Evolutionary conservation across 2,888 invertebrate species (phyloP), one percentile per base, ranked within the genome.

Genomic region (Eupithecia subumbrata): DNA sequence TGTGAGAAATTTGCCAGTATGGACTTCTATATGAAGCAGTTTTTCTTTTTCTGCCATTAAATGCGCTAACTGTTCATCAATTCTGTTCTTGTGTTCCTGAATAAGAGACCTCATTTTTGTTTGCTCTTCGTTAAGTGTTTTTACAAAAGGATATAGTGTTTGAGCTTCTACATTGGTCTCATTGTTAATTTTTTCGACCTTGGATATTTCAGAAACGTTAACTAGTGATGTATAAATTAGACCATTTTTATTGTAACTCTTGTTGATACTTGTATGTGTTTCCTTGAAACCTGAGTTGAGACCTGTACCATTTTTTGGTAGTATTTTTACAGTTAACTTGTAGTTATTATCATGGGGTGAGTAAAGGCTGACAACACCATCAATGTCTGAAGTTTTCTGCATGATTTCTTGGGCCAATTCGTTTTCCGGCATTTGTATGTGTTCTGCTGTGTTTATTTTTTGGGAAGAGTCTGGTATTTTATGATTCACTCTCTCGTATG

Each of bases 171-270:
- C 73, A 12, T 14, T 45, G 75, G 78, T n/a, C 83, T 82, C 68
- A 22, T 83, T 84, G 52, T 89, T 88, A 0, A 88, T 25, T 63
- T 88, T 86, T 74, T 89, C 88, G 11, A 92, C 78, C 84, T 92
- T 92, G 0, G 93, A 91, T 81, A 94, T 88, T 83, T 93, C 90
- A 8, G 93, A 91, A 2, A 94, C 89, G 72, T 94, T 94, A 0
- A 93, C 87, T 67, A 91, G 80, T 0, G 93, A 91, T 18, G 89
- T 89, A 80, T 89, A 92, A 0, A 87, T 69, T 0, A 92, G 45
- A 1, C 94, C 94, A 76, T 92, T 87, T 81, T 88, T 90, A 71
- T 92, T 90, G 70, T 86, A 92, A 66, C 89, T 92, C 81, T 93
- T 93, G 75, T 94, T 93, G 4, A 94, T 92, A 77, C 88, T 90